Conservation (phyloP, 2,797 vertebrate species). For the Jordanella pulchra region DNA sequence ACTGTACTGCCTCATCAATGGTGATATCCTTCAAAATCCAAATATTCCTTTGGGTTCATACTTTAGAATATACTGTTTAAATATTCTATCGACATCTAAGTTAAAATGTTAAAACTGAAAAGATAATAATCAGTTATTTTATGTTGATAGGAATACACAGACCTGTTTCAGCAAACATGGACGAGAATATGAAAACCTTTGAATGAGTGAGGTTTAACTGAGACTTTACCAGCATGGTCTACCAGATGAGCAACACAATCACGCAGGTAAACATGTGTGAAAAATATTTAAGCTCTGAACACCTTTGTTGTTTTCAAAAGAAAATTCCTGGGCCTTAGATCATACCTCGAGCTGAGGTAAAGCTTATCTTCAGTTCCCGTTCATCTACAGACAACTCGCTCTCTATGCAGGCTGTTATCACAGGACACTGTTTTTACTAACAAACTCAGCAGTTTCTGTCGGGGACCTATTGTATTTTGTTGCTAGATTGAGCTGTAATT, state of each 20-base stretch:
- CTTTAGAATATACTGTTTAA: not conserved
- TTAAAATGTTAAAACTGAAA: not conserved
- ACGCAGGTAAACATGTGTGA: not conserved
- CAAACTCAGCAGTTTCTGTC: too few relatives aligned
- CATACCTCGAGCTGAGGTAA: too few relatives aligned
- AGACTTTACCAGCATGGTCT: not conserved
- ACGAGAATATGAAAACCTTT: not conserved
- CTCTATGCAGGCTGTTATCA: too few relatives aligned
- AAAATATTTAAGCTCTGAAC: not conserved
- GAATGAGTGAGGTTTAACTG: not conserved
- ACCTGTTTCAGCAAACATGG: not conserved
- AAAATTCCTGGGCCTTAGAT: too few relatives aligned
- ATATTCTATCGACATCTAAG: not conserved
- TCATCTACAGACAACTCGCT: too few relatives aligned
- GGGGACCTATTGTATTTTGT: too few relatives aligned
- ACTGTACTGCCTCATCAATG: too few relatives aligned
- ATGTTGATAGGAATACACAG: not conserved
- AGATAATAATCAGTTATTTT: not conserved
- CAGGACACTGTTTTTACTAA: too few relatives aligned
- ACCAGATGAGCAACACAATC: not conserved
- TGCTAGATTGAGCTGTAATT: too few relatives aligned
- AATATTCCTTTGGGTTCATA: too few relatives aligned
- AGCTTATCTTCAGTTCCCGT: too few relatives aligned
- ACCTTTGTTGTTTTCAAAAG: not conserved
- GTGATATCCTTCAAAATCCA: too few relatives aligned